Evolutionary conservation across 2,888 invertebrate genomes (phyloP), one percentile per base, ranked within the genome.

Genomic region (Callinectes sapidus): DNA sequence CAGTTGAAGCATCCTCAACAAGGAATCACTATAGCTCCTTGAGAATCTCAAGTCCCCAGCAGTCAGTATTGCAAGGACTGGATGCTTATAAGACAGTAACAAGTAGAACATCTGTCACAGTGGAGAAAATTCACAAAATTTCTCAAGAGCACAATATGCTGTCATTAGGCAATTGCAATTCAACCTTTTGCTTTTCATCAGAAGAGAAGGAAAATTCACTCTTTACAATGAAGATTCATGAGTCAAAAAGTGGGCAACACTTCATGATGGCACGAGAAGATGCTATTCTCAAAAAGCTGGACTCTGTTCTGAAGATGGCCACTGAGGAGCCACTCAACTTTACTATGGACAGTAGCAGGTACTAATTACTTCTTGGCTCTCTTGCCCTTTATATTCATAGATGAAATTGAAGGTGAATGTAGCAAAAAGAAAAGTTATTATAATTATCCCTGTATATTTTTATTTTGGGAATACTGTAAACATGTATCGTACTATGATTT

Each of bases 251-350:
- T 23, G 54, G 42, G 14, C 86, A 87, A 48, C 66, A 90, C n/a
- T 66, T 89, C 39, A 81, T 81, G 81, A 81, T 81, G 81, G 81
- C 81, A 16, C 90, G 77, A 28, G 90, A 89, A 13, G 89, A 90
- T 54, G 88, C 87, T 35, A 90, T 92, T 18, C 89, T 92, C 39
- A 66, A 71, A 35, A 90, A 93, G 48, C 71, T 93, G 55, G 93
- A 93, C 42, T 81, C 39, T n/a, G 90, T 93, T 35, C 32, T 93
- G 71, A 93, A 90, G 87, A 93, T 93, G 89, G 93, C 91, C 42
- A 93, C 55, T 66, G 89, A 89, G 71, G 90, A 93, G n/a, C 91
- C 93, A 42, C 61, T 93, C 39, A 87, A 39, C 86, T 66, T 89
- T 13, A 89, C 71, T 87, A 48, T 16, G 16, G 42, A 42, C 90